phyloP scores from a whole-genome alignment of 2,797 vertebrate species.

The Salarias fasciatus region DNA sequence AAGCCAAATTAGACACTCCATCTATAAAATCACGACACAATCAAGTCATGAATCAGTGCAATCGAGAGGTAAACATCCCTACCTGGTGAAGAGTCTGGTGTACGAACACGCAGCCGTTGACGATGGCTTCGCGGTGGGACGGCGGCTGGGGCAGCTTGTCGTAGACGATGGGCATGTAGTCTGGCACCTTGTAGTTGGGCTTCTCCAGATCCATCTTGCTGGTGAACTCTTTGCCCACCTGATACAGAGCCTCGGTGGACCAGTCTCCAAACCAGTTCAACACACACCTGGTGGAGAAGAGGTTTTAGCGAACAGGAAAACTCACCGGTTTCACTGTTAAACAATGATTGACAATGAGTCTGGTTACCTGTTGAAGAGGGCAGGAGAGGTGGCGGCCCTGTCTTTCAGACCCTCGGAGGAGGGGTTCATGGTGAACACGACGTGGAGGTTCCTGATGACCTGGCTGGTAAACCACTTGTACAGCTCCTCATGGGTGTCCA shows the following conservation, averaged over 20 bases:
- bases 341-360: background rate
- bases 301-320: background rate
- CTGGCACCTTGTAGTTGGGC: slow-evolving; percentile 95
- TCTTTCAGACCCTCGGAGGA: slow-evolving; percentile 99
- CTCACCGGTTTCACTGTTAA: background rate
- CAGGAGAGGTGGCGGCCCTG: slow-evolving; percentile 96
- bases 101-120: slow-evolving; percentile 98
- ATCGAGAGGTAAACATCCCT: background rate
- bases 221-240: slow-evolving; percentile 99
- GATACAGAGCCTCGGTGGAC: slow-evolving; percentile 98
- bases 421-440: slow-evolving; percentile 99
- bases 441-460: slow-evolving; percentile 98
- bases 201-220: slow-evolving; percentile 99
- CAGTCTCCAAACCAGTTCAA: slow-evolving; percentile 99
- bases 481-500: slow-evolving; percentile 97
- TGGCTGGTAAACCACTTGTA: slow-evolving; percentile 99
- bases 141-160: slow-evolving; percentile 95
- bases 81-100: slow-evolving; percentile 99
- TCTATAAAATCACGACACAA: too few species aligned
- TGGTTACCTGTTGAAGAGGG: slow-evolving; percentile 96
- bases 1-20: too few species aligned
- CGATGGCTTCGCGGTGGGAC: slow-evolving; percentile 94
- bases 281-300: slow-evolving; percentile 86
- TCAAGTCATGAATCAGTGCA: too few species aligned
- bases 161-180: slow-evolving; percentile 97